Conservation (phyloP, 2,888 invertebrate genomes). For the Plagodis pulveraria region DNA sequence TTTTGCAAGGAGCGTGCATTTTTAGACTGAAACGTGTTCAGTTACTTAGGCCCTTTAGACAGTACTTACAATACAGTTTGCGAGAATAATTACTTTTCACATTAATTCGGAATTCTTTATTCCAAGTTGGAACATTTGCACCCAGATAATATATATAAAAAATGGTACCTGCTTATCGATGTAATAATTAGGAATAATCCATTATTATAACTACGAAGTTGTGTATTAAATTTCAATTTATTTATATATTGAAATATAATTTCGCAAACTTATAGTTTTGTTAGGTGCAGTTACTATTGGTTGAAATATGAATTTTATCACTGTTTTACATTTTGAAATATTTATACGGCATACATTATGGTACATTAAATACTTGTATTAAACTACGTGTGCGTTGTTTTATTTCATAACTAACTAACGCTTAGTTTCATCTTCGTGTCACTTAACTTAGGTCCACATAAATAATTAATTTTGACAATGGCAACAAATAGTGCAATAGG, state of each 20-base stretch:
- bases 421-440: background rate
- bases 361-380: conserved; percentile 84
- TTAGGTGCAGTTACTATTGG: conserved; percentile 78
- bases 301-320: conserved; percentile 84
- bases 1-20: no score
- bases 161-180: conserved; percentile 74
- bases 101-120: no score
- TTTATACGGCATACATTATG: conserved; percentile 84
- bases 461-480: no score
- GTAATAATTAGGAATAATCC: conserved; percentile 51
- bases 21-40: no score
- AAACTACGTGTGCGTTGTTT: conserved; percentile 63
- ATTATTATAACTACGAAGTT: conserved; percentile 53
- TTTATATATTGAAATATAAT: conserved; percentile 70
- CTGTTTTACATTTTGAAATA: conserved; percentile 86
- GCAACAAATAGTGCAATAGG: no score
- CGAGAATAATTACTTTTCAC: no score
- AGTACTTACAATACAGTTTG: no score
- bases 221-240: conserved; percentile 42
- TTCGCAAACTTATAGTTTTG: conserved; percentile 67
- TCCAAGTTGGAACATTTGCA: conserved; percentile 29
- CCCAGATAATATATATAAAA: conserved; percentile 59
- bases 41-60: background rate
- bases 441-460: no score
- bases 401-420: conserved; percentile 44